Base-by-base conservation (phyloP, 2,113 vertebrate species). In the Dicentrarchus labrax region DNA sequence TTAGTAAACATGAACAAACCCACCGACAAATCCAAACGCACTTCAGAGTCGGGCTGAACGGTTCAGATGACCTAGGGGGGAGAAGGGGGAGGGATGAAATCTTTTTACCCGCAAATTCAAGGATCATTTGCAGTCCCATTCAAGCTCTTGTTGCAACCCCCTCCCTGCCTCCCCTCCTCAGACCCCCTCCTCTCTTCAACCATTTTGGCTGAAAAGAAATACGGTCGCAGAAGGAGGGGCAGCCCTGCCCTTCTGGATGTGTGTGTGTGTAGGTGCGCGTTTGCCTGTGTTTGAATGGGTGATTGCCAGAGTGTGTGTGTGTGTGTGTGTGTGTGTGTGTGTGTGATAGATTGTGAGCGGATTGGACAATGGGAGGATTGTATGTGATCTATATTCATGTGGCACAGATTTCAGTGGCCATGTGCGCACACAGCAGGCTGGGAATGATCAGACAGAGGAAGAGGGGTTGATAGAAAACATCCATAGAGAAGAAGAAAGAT, bases 121-220 rank as follows among this genome's bases (percentile, higher is more conserved):
- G 89, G 84, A 94, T 93, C 83, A 93, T 92, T 94, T 92, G 85
- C 92, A 78, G 51, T 56, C 80, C 85, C 77, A 87, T 93, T 94
- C 86, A 94, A 88, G 93, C 89, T 91, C 84, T 83, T 85, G 59
- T 94, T 88, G 82, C 90, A 65, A 80, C 84, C 80, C 86, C 13
- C 62, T 47, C 12, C 57, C 73, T 30, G 45, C 78, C 81, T 38
- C 64, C 53, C 61, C 5, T 5, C 30, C 8, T 41, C 24, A 21
- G 77, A 53, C 45, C 38, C 22, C 83, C 78, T 43, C 69, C 48
- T 11, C 57, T 67, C 77, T 66, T 72, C 81, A 65, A 53, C 82
- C 88, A 88, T 90, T 91, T 88, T 84, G 80, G 60, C 62, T 95
- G 93, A 95, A 95, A 95, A 95, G 91, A 94, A 94, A 94, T 90